Percentiles rank a stretch among this genome's conserved stretches.
Evolutionary conservation across 2,113 vertebrate genomes (phyloP).

Genomic region (Pseudorasbora parva): DNA sequence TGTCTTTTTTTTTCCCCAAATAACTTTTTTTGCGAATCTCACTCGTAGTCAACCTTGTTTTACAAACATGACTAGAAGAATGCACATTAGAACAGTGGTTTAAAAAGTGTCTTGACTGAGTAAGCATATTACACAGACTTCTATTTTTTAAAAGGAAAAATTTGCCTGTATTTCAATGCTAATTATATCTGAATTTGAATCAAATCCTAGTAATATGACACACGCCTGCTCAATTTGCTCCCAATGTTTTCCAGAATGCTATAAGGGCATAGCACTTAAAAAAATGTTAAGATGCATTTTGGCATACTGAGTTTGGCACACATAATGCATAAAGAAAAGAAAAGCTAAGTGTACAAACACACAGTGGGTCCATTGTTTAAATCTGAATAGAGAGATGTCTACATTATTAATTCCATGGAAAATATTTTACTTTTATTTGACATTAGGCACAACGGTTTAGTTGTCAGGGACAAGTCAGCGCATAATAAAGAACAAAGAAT

Average conservation of each 20-base stretch:
- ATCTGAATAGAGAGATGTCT: neutral
- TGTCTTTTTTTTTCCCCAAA: neutral
- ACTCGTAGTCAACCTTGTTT: neutral
- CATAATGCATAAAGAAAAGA: neutral
- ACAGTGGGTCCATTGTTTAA: slow-evolving; percentile 6
- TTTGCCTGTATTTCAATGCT: neutral
- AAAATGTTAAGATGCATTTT: neutral
- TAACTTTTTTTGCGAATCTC: neutral
- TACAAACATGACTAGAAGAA: neutral
- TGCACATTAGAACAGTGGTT: neutral
- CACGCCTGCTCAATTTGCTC: neutral
- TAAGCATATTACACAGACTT: neutral
- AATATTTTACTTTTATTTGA: slow-evolving; percentile 9
- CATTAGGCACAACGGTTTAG: neutral
- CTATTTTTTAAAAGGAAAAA: neutral
- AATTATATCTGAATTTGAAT: neutral
- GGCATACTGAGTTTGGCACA: neutral
- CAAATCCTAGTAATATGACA: slow-evolving; percentile 3
- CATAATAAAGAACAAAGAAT: neutral
- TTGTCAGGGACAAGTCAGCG: neutral
- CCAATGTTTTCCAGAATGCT: neutral
- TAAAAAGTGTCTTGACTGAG: neutral
- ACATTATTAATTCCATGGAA: neutral
- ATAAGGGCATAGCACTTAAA: neutral
- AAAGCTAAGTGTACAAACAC: neutral